phyloP scores from a whole-genome alignment of 2,797 vertebrate species.

The Masticophis lateralis region DNA sequence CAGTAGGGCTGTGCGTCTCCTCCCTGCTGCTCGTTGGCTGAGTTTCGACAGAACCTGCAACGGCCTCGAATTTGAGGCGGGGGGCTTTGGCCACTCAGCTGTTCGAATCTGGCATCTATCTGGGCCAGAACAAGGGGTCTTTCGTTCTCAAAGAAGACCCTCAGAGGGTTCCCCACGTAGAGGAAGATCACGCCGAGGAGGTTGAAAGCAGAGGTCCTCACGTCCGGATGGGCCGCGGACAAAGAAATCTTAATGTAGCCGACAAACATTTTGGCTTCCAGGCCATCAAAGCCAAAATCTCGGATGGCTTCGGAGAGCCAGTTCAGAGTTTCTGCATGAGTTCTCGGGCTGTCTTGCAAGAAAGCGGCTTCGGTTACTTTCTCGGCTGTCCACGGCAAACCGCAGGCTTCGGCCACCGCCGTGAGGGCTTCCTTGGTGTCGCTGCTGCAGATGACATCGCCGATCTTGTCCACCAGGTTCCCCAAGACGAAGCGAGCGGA shows the following conservation, averaged over 20 bases:
- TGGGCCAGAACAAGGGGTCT: slow-evolving; percentile 84
- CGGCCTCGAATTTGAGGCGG: slow-evolving; percentile 72
- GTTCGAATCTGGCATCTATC: slow-evolving; percentile 86
- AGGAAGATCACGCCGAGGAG: slow-evolving; percentile 87
- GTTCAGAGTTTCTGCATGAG: slow-evolving; percentile 86
- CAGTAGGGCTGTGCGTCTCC: slow-evolving; percentile 59
- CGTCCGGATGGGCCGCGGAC: slow-evolving; percentile 83
- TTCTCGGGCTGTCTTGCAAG: slow-evolving; percentile 86
- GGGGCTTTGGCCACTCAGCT: slow-evolving; percentile 85
- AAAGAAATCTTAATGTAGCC: slow-evolving; percentile 86
- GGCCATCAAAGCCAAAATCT: slow-evolving; percentile 89
- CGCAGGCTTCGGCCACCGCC: slow-evolving; percentile 77
- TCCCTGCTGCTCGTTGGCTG: slow-evolving; percentile 68
- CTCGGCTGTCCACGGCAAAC: slow-evolving; percentile 81
- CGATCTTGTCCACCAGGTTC: slow-evolving; percentile 80
- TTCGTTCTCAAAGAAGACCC: slow-evolving; percentile 88
- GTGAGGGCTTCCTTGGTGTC: slow-evolving; percentile 80
- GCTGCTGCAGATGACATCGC: slow-evolving; percentile 79
- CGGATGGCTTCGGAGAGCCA: slow-evolving; percentile 88
- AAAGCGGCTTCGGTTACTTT: slow-evolving; percentile 80
- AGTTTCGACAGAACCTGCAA: slow-evolving; percentile 64
- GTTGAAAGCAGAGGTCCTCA: slow-evolving; percentile 83
- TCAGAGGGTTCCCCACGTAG: slow-evolving; percentile 84
- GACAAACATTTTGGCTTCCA: slow-evolving; percentile 87
- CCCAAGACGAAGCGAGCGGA: slow-evolving; percentile 77